Conservation (phyloP, 2,113 vertebrate species). For the Istiophorus platypterus region DNA sequence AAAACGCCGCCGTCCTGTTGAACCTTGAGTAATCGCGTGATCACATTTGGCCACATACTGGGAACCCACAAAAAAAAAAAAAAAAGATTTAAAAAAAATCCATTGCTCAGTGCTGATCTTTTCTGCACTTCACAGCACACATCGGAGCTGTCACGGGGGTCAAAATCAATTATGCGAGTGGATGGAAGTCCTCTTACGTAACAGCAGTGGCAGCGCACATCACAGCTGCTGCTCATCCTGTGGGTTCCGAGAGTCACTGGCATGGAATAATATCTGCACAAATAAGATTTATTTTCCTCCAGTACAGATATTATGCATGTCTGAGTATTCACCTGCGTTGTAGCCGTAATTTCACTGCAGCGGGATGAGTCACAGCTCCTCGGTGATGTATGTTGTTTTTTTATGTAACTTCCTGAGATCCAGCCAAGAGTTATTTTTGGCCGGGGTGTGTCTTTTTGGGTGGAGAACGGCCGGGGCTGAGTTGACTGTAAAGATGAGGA, state of each 20-base stretch:
- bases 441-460: slow-evolving; percentile 66
- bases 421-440: slow-evolving; percentile 73
- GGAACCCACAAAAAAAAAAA: too few relatives aligned
- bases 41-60: slow-evolving; percentile 34
- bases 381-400: slow-evolving; percentile 46
- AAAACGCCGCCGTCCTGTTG: not conserved
- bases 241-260: slow-evolving; percentile 31
- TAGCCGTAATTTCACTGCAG: slow-evolving; percentile 42
- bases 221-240: slow-evolving; percentile 73
- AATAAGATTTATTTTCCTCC: slow-evolving; percentile 51
- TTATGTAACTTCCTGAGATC: slow-evolving; percentile 56
- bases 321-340: not conserved
- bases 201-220: slow-evolving; percentile 54
- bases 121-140: slow-evolving; percentile 37
- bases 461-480: slow-evolving; percentile 24
- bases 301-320: slow-evolving; percentile 23
- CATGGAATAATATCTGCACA: slow-evolving; percentile 38
- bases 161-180: slow-evolving; percentile 75
- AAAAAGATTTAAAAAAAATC: too few relatives aligned
- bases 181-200: slow-evolving; percentile 73
- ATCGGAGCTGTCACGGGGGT: slow-evolving; percentile 58
- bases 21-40: slow-evolving; percentile 34
- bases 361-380: slow-evolving; percentile 58
- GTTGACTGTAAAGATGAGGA: slow-evolving; percentile 18
- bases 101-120: slow-evolving; percentile 3